Conservation (phyloP, 2,113 vertebrate species). For the Mobula hypostoma region DNA sequence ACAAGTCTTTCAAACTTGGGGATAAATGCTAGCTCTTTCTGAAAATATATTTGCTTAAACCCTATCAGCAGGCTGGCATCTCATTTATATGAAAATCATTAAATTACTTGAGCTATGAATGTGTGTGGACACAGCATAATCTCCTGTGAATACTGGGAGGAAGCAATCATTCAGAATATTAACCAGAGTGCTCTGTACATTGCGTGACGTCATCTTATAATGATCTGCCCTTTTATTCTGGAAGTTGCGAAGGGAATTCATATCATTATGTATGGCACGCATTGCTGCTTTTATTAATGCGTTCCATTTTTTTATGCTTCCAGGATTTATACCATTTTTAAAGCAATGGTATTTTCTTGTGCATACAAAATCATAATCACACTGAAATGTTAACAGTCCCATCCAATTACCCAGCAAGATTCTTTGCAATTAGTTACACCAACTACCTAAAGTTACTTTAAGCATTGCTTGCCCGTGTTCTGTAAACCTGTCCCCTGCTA, state of each 20-base stretch:
- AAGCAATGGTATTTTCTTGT: not conserved
- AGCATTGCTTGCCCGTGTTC: not conserved
- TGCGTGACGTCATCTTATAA: not conserved
- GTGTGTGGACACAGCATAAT: not conserved
- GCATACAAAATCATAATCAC: not conserved
- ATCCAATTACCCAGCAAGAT: not conserved
- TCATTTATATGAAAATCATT: not conserved
- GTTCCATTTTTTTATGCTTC: not conserved
- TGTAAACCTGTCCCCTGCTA: not conserved
- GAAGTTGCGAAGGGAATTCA: not conserved
- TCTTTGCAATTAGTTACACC: not conserved
- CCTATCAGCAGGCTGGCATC: not conserved
- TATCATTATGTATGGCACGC: not conserved
- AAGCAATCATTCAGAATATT: not conserved
- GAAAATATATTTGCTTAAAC: not conserved
- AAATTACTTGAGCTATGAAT: not conserved
- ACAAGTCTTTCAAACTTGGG: not conserved
- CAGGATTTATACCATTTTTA: not conserved
- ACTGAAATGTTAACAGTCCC: not conserved
- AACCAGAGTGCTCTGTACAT: not conserved
- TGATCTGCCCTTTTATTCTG: not conserved
- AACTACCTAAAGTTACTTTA: not conserved
- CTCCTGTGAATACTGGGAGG: not conserved
- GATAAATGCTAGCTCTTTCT: not conserved
- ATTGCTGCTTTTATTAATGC: not conserved